Percentiles rank a stretch among this genome's conserved stretches.
phyloP scores from a whole-genome alignment of 2,888 invertebrate genomes.

The Macrophya alboannulata region DNA sequence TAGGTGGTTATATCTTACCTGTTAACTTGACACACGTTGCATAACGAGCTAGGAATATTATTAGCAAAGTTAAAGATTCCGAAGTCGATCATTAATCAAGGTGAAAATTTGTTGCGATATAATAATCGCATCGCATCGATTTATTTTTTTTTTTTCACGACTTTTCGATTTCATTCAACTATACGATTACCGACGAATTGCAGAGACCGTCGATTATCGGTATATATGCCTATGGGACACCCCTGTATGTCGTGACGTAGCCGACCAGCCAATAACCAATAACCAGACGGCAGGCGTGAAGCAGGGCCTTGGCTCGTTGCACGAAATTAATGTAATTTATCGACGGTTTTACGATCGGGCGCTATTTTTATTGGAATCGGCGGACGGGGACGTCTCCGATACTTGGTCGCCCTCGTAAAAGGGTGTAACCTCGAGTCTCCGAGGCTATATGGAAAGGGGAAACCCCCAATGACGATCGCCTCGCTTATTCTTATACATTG shows the following conservation, averaged over 20 bases:
- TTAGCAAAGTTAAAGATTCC: background rate
- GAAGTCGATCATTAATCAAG: background rate
- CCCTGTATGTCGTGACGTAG: conserved; percentile 29
- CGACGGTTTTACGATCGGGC: conserved; percentile 63
- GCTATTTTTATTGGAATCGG: conserved; percentile 62
- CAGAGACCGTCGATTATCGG: conserved; percentile 24
- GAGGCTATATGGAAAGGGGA: conserved; percentile 7
- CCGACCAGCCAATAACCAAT: conserved; percentile 48
- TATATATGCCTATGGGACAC: background rate
- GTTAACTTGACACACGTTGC: conserved; percentile 30
- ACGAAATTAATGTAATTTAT: conserved; percentile 65
- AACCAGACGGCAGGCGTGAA: conserved; percentile 44
- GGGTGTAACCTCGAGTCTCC: conserved; percentile 52
- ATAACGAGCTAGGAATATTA: conserved; percentile 17
- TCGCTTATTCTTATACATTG: conserved; percentile 1
- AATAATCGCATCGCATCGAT: too few species aligned
- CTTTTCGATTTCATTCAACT: background rate
- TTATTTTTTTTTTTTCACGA: too few species aligned
- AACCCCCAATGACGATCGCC: conserved; percentile 20
- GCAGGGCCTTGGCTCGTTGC: conserved; percentile 55
- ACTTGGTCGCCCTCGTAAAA: conserved; percentile 60
- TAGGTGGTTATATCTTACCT: background rate
- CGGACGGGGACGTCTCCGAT: conserved; percentile 56
- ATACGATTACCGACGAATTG: background rate
- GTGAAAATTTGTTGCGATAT: background rate